Evolutionary conservation across 2,888 invertebrate species (phyloP).

Genomic region (Caenorhabditis sp.): DNA sequence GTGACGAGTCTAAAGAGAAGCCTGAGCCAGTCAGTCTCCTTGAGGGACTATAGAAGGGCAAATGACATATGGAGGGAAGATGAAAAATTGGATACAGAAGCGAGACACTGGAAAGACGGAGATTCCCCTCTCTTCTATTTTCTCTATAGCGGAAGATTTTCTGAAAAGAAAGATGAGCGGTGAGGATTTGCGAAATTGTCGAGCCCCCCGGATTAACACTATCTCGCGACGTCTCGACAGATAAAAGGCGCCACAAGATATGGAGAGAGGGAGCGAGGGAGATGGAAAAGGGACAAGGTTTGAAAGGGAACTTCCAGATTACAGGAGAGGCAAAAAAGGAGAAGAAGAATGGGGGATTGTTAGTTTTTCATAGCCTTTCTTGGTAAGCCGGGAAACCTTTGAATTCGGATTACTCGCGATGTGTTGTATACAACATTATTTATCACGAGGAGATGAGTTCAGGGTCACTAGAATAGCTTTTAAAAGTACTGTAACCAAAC

Average conservation of each 20-base stretch:
- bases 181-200: slow-evolving; percentile 47
- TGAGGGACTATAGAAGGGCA: not conserved
- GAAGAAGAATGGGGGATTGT: not conserved
- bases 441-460: too few relatives aligned
- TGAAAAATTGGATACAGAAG: slow-evolving; percentile 3
- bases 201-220: slow-evolving; percentile 40
- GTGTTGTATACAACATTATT: not conserved
- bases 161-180: slow-evolving; percentile 48
- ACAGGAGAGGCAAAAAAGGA: not conserved
- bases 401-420: slow-evolving; percentile 10
- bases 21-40: slow-evolving; percentile 1
- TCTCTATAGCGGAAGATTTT: slow-evolving; percentile 17
- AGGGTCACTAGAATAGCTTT: too few relatives aligned
- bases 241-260: slow-evolving; percentile 30
- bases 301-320: slow-evolving; percentile 21
- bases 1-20: slow-evolving; percentile 6
- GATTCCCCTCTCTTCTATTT: not conserved
- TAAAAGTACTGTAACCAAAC: too few relatives aligned
- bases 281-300: not conserved
- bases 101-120: not conserved
- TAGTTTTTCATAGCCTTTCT: slow-evolving; percentile 15
- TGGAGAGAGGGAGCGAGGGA: not conserved
- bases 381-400: slow-evolving; percentile 20
- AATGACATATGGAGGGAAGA: not conserved
- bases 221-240: slow-evolving; percentile 27